A percentile compares a stretch with the other conserved stretches of the same genome.
phyloP scores from a whole-genome alignment of 92 coral and sea anemone species.

The Parazoanthus darwini region DNA sequence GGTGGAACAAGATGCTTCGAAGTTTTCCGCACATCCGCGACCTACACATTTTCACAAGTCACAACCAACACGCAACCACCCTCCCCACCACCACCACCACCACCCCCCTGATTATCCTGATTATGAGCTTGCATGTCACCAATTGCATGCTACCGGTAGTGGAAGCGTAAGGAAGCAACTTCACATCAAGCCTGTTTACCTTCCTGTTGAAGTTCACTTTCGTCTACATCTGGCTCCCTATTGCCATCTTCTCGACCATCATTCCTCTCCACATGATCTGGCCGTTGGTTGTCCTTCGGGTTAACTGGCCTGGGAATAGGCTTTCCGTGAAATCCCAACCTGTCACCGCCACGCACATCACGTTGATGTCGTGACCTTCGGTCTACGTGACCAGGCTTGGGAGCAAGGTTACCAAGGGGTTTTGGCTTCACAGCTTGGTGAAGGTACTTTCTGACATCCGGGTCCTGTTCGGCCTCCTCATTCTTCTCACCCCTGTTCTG shows the following conservation, averaged over 20 bases:
- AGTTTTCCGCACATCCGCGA: too few species aligned
- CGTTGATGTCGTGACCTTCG: slow-evolving; percentile 11
- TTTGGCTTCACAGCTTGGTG: neutral
- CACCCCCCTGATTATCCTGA: too few species aligned
- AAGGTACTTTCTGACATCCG: slow-evolving; percentile 16
- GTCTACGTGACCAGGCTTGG: neutral
- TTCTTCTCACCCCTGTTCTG: neutral
- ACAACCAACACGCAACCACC: too few species aligned
- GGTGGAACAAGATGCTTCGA: too few species aligned
- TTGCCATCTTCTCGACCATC: slow-evolving; percentile 33
- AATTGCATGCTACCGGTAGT: too few species aligned
- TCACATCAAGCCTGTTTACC: neutral
- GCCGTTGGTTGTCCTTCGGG: slow-evolving; percentile 16
- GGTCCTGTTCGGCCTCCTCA: slow-evolving; percentile 1
- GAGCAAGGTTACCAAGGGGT: neutral
- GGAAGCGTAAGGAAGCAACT: too few species aligned
- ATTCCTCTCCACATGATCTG: neutral
- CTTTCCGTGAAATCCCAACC: slow-evolving; percentile 23
- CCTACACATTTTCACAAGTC: too few species aligned
- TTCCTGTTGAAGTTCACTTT: slow-evolving; percentile 28
- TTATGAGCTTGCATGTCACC: too few species aligned
- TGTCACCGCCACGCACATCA: slow-evolving; percentile 5
- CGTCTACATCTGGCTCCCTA: slow-evolving; percentile 12
- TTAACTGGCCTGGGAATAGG: slow-evolving; percentile 20
- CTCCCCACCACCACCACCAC: too few species aligned